Evolutionary conservation across 2,797 vertebrate species (phyloP).

Genomic region (Bothrops alternatus): DNA sequence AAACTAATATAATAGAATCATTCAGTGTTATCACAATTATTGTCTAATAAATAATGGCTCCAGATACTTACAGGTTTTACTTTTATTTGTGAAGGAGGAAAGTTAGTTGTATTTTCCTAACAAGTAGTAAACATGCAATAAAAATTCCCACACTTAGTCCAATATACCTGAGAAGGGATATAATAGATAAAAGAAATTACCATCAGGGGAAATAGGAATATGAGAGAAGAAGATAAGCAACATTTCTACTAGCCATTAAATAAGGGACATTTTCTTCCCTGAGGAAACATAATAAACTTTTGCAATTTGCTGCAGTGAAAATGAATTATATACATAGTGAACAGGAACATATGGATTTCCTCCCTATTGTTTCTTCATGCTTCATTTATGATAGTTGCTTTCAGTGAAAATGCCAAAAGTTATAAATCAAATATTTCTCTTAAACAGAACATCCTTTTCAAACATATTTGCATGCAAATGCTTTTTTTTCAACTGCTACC

Average conservation of each 20-base stretch:
- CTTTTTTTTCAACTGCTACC: neutral
- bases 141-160: neutral
- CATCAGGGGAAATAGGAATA: constrained; percentile 1
- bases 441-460: constrained; percentile 37
- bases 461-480: constrained; percentile 32
- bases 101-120: constrained; percentile 36
- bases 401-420: constrained; percentile 24
- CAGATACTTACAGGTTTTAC: constrained; percentile 11
- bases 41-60: constrained; percentile 10
- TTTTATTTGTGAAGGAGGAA: constrained; percentile 10
- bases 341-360: constrained; percentile 10
- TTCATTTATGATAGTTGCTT: constrained; percentile 9
- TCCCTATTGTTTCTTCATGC: constrained; percentile 1
- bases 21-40: constrained; percentile 13
- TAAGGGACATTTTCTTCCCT: constrained; percentile 4
- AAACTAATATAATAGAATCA: neutral
- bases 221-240: constrained; percentile 11
- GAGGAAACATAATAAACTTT: neutral
- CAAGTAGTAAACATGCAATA: constrained; percentile 26
- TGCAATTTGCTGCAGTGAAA: constrained; percentile 14
- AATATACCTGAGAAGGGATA: constrained; percentile 8
- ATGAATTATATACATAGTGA: constrained; percentile 33
- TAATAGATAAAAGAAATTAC: constrained; percentile 14
- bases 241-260: neutral
- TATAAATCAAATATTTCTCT: constrained; percentile 28